Percentiles rank a stretch among this genome's conserved stretches.
phyloP scores from a whole-genome alignment of 2,797 vertebrate genomes.

The Melanotaenia pygmaea region DNA sequence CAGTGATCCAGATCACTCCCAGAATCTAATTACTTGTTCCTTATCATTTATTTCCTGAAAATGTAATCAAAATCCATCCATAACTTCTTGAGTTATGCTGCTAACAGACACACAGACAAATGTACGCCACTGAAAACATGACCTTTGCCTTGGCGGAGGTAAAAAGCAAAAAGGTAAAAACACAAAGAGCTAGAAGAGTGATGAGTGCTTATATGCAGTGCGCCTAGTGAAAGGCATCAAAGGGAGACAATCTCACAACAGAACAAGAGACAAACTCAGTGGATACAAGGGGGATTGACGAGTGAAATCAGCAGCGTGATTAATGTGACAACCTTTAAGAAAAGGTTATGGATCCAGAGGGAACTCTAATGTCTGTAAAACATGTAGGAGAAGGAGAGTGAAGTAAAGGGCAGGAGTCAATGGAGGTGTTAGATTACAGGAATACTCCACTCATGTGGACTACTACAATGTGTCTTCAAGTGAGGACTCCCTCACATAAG shows the following conservation, averaged over 20 bases:
- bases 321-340: constrained; percentile 84
- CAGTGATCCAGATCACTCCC: too few species aligned
- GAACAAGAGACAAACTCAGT: constrained; percentile 54
- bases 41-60: too few species aligned
- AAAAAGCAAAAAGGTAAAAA: constrained; percentile 7
- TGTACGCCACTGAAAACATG: too few species aligned
- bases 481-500: constrained; percentile 8
- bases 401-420: constrained; percentile 75
- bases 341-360: constrained; percentile 78
- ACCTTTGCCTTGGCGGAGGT: too few species aligned
- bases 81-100: too few species aligned
- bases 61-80: too few species aligned
- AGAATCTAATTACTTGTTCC: too few species aligned
- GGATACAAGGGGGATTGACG: constrained; percentile 56
- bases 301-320: constrained; percentile 76
- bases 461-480: constrained; percentile 14
- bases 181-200: constrained; percentile 5
- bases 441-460: constrained; percentile 39
- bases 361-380: constrained; percentile 74
- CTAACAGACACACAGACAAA: too few species aligned
- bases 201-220: constrained; percentile 44
- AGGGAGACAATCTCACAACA: constrained; percentile 35
- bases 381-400: constrained; percentile 56
- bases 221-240: constrained; percentile 36
- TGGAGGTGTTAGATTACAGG: constrained; percentile 61